Evolutionary conservation across 1,140 invertebrate species (phyloP).

Genomic region (Dinothrombium tinctorium): DNA sequence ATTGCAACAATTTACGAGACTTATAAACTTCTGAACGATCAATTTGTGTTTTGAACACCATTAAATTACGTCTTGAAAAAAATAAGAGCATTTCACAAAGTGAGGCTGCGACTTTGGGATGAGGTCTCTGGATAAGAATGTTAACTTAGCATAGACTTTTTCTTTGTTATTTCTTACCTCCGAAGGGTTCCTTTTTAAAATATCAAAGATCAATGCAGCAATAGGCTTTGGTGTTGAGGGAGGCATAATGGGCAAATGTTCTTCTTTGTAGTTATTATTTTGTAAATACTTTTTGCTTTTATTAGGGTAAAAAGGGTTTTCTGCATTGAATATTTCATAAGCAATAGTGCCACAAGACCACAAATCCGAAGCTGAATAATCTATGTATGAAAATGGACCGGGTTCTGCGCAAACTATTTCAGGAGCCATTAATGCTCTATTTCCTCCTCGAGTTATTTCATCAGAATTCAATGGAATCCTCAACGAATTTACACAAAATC

Average conservation of each 20-base stretch:
- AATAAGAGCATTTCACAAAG: no score
- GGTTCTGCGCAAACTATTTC: conserved; percentile 39
- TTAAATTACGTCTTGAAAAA: no score
- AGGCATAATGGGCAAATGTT: conserved; percentile 43
- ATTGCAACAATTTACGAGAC: no score
- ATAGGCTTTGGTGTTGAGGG: no score
- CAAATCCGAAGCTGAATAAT: conserved; percentile 55
- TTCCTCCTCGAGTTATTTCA: conserved; percentile 37
- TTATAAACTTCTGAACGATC: no score
- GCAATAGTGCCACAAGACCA: conserved; percentile 59
- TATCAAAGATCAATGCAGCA: no score
- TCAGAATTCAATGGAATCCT: conserved; percentile 29
- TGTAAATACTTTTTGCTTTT: conserved; percentile 18
- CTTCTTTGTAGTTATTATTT: conserved; percentile 37
- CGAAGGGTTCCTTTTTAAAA: no score
- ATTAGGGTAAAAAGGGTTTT: conserved; percentile 45
- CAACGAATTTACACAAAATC: conserved; percentile 49
- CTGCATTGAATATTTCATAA: conserved; percentile 53
- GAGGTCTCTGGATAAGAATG: no score
- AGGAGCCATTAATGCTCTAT: conserved; percentile 59
- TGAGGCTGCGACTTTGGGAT: no score
- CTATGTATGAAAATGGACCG: conserved; percentile 40
- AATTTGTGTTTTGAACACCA: no score
- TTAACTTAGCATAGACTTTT: no score
- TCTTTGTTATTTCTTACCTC: no score